phyloP scores from a whole-genome alignment of 23 tunicate species.

The Diplosoma virens region DNA sequence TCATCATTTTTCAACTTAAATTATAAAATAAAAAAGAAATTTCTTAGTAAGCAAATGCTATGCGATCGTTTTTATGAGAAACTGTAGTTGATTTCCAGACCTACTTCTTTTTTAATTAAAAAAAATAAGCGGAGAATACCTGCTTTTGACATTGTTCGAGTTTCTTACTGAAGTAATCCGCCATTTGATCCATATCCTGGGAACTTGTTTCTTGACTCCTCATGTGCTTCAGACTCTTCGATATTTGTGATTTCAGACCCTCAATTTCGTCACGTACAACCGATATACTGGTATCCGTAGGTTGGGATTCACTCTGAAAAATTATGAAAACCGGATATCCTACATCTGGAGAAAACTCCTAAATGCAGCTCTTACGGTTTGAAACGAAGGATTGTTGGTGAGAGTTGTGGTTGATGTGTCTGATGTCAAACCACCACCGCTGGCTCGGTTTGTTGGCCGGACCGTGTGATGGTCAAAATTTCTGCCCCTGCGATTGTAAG shows the following conservation, averaged over 20 bases:
- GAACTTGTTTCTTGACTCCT: slow-evolving; percentile 31
- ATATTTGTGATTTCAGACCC: slow-evolving; percentile 67
- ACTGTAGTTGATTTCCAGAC: no score
- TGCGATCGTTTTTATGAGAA: no score
- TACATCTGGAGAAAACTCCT: no score
- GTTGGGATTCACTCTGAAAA: slow-evolving; percentile 33
- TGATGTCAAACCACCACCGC: slow-evolving; percentile 25
- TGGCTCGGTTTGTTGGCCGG: slow-evolving; percentile 95
- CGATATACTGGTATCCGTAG: slow-evolving; percentile 46
- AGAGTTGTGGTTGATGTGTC: slow-evolving; percentile 76
- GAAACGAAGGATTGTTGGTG: slow-evolving; percentile 53
- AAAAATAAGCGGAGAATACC: no score
- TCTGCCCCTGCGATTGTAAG: slow-evolving; percentile 2
- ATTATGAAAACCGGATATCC: no score
- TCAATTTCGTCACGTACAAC: slow-evolving; percentile 88
- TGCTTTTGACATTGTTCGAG: slow-evolving; percentile 94
- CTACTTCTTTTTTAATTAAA: no score
- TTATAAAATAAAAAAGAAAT: no score
- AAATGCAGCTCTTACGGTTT: slow-evolving; percentile 65
- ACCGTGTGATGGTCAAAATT: slow-evolving; percentile 47
- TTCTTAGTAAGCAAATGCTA: no score
- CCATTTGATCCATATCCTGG: slow-evolving; percentile 83
- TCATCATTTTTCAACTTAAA: no score
- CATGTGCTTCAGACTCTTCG: slow-evolving; percentile 62
- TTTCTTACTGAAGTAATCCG: slow-evolving; percentile 79